Percentiles rank a stretch among this genome's conserved stretches.
Conservation (phyloP, 2,888 invertebrate genomes). For the Tenthredo mesomela region DNA sequence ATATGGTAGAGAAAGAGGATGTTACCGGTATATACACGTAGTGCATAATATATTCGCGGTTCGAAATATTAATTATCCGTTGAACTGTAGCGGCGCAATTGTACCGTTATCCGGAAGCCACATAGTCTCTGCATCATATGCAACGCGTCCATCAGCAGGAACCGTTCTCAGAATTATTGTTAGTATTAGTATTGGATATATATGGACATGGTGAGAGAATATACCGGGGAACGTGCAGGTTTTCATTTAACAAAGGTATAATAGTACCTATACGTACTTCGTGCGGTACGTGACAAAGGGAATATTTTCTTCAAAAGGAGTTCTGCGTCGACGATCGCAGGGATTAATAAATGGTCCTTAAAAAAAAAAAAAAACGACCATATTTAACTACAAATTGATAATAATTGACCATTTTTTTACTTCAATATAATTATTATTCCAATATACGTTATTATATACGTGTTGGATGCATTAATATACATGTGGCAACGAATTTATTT, state of each 20-base stretch:
- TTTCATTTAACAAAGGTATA: background rate
- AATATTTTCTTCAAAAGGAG: background rate
- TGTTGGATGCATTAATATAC: no score
- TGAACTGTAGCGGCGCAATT: slow-evolving; percentile 58
- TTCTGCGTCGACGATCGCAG: background rate
- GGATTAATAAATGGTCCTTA: background rate
- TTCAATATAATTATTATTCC: background rate
- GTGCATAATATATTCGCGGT: slow-evolving; percentile 24
- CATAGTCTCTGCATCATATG: slow-evolving; percentile 32
- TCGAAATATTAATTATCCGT: slow-evolving; percentile 40
- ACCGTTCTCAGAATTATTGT: slow-evolving; percentile 25
- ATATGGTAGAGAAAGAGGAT: background rate
- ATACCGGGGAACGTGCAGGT: slow-evolving; percentile 19
- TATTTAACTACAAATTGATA: background rate
- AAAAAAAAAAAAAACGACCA: slow-evolving; percentile 24
- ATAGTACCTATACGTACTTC: background rate
- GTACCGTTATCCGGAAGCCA: slow-evolving; percentile 75
- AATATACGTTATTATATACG: no score
- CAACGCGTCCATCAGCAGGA: slow-evolving; percentile 1
- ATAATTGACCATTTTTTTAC: background rate
- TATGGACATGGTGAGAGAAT: background rate
- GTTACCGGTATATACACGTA: slow-evolving; percentile 12
- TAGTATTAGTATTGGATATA: background rate
- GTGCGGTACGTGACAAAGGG: slow-evolving; percentile 8
- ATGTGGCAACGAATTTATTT: background rate